phyloP scores from a whole-genome alignment of 2,797 vertebrate species.

The Squalus acanthias region DNA sequence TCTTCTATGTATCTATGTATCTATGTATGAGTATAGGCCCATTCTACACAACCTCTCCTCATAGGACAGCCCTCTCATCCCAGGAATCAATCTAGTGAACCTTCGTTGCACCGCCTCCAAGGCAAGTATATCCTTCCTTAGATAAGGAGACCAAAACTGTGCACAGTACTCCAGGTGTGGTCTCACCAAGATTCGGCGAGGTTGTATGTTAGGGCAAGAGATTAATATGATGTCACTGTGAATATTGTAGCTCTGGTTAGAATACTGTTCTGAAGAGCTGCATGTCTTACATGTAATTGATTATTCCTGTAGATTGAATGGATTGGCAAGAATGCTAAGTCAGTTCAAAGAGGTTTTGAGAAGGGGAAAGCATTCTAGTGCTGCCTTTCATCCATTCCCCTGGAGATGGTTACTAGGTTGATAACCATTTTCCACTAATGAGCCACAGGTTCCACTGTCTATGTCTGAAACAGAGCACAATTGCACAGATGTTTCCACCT shows the following conservation, averaged over 20 bases:
- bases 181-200: too few relatives aligned
- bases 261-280: neutral
- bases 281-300: neutral
- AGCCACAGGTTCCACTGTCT: neutral
- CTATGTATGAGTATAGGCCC: too few relatives aligned
- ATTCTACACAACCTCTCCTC: too few relatives aligned
- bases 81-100: too few relatives aligned
- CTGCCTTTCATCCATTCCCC: neutral
- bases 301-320: neutral
- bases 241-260: neutral
- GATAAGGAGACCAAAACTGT: too few relatives aligned
- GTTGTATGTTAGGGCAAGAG: neutral
- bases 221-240: neutral
- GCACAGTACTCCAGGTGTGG: too few relatives aligned
- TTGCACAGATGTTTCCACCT: neutral
- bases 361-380: neutral
- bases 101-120: too few relatives aligned
- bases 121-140: too few relatives aligned
- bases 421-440: neutral
- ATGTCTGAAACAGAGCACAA: neutral
- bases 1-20: too few relatives aligned
- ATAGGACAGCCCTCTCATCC: too few relatives aligned
- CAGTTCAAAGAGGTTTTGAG: neutral
- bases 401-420: neutral
- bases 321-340: neutral